These are phyloP conservation scores for Apodemus sylvaticus DNA, from an alignment of 2,113 vertebrate species.

Conservation along the genomic window DNA sequence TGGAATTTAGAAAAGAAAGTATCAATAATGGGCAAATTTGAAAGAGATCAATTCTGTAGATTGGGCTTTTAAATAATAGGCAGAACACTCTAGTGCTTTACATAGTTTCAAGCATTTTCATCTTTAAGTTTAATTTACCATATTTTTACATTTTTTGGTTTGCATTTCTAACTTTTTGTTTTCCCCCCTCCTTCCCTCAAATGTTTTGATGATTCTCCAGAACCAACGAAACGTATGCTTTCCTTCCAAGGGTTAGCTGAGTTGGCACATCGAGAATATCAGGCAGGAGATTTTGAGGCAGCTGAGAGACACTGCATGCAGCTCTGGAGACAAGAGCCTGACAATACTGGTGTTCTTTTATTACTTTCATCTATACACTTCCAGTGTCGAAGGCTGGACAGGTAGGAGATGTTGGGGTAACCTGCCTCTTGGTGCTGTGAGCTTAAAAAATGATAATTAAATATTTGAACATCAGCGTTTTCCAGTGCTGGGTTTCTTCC, in stretches of 20 bases:
- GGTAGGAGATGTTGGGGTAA: conserved; percentile 86
- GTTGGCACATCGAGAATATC: conserved; percentile 99
- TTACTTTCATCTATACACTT: conserved; percentile 99
- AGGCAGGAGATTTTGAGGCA: conserved; percentile 99
- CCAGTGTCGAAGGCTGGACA: conserved; percentile 99
- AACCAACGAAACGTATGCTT: conserved; percentile 99
- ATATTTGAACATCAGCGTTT: conserved; percentile 60
- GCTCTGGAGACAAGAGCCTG: conserved; percentile 99
- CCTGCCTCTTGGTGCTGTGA: conserved; percentile 69
- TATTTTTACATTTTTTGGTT: conserved; percentile 84
- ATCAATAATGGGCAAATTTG: conserved; percentile 40
- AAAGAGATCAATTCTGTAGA: conserved; percentile 53
- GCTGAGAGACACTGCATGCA: conserved; percentile 99
- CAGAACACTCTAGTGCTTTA: conserved; percentile 68
- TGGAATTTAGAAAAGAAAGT: conserved; percentile 9
- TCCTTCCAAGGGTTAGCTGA: conserved; percentile 99
- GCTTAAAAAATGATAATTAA: conserved; percentile 67
- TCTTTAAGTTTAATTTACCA: conserved; percentile 79
- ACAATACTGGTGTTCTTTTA: conserved; percentile 98
- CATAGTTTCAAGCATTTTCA: conserved; percentile 81
- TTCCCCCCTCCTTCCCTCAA: conserved; percentile 84
- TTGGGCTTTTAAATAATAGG: conserved; percentile 49
- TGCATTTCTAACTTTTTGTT: conserved; percentile 97
- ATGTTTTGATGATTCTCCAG: conserved; percentile 97
- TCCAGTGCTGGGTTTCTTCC: conserved; percentile 52